A percentile compares a stretch with the other conserved stretches of the same genome.
Conservation (phyloP, 2,888 invertebrate genomes). For the Eupithecia tripunctaria region DNA sequence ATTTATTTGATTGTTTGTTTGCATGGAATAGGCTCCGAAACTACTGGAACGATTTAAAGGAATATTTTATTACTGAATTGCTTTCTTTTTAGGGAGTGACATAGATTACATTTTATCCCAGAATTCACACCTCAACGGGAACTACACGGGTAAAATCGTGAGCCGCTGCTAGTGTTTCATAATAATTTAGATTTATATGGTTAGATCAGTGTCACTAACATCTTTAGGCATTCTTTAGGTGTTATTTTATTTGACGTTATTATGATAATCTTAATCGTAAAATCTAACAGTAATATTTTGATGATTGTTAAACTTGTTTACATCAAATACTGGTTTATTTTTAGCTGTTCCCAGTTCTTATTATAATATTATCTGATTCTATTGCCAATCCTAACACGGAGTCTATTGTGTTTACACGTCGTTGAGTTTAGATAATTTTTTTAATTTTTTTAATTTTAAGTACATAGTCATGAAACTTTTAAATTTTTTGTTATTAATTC, state of each 20-base stretch:
- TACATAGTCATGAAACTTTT: conserved; percentile 24
- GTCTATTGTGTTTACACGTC: conserved; percentile 8
- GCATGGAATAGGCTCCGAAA: too few relatives aligned
- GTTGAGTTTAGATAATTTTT: not conserved
- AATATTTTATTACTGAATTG: too few relatives aligned
- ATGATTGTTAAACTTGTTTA: not conserved
- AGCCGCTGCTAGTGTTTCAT: too few relatives aligned
- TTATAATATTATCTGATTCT: not conserved
- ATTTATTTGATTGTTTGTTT: too few relatives aligned
- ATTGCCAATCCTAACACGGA: not conserved
- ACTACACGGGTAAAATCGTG: too few relatives aligned
- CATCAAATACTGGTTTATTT: conserved; percentile 8
- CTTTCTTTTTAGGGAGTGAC: too few relatives aligned
- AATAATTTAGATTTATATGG: not conserved
- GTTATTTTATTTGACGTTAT: not conserved
- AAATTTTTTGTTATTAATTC: conserved; percentile 42
- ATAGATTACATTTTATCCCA: too few relatives aligned
- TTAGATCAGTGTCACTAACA: not conserved
- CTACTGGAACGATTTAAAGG: too few relatives aligned
- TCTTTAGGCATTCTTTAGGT: not conserved
- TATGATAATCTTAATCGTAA: conserved; percentile 1
- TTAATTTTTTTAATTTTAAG: not conserved
- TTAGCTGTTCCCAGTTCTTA: not conserved
- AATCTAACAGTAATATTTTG: conserved; percentile 1
- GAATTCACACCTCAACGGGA: too few relatives aligned